A percentile compares a stretch with the other conserved stretches of the same genome.
Evolutionary conservation across 2,113 vertebrate genomes (phyloP).

Genomic region (Coryphaenoides rupestris): DNA sequence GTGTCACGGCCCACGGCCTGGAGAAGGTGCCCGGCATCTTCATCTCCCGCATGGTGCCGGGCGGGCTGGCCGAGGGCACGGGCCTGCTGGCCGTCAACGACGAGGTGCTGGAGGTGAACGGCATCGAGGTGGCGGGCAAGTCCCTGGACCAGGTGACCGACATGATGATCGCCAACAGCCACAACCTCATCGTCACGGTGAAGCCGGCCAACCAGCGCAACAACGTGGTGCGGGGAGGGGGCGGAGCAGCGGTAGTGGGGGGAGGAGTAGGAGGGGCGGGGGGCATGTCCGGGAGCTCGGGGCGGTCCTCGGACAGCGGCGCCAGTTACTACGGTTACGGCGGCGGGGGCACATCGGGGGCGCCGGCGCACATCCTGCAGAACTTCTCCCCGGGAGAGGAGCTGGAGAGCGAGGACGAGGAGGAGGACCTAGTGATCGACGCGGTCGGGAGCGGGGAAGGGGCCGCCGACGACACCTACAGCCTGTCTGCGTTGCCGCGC

Average conservation of each 20-base stretch:
- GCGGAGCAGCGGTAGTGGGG: slow-evolving; percentile 89
- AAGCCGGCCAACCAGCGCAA: slow-evolving; percentile 98
- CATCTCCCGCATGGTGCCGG: slow-evolving; percentile 95
- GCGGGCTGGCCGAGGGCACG: slow-evolving; percentile 91
- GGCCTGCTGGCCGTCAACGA: slow-evolving; percentile 97
- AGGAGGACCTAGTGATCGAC: slow-evolving; percentile 89
- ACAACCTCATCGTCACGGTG: slow-evolving; percentile 95
- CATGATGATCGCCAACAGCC: slow-evolving; percentile 99
- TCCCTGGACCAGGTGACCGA: slow-evolving; percentile 97
- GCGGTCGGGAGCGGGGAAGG: slow-evolving; percentile 70
- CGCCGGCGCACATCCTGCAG: slow-evolving; percentile 73
- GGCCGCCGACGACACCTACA: slow-evolving; percentile 59
- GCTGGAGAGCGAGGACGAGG: slow-evolving; percentile 87
- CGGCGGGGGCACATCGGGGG: slow-evolving; percentile 13
- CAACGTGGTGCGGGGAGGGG: slow-evolving; percentile 94
- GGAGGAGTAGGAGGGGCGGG: slow-evolving; percentile 66
- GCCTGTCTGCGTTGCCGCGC: slow-evolving; percentile 76
- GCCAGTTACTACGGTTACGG: slow-evolving; percentile 74
- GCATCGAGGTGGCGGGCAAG: slow-evolving; percentile 95
- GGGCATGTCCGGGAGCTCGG: slow-evolving; percentile 84
- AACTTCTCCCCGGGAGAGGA: slow-evolving; percentile 82
- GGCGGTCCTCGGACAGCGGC: slow-evolving; percentile 90
- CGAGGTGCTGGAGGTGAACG: slow-evolving; percentile 98
- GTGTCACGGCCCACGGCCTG: slow-evolving; percentile 91
- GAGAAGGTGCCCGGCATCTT: slow-evolving; percentile 97